Percentiles rank a stretch among this genome's conserved stretches.
Evolutionary conservation across 2,888 invertebrate genomes (phyloP).

Genomic region (Eudasyphora cyanicolor): DNA sequence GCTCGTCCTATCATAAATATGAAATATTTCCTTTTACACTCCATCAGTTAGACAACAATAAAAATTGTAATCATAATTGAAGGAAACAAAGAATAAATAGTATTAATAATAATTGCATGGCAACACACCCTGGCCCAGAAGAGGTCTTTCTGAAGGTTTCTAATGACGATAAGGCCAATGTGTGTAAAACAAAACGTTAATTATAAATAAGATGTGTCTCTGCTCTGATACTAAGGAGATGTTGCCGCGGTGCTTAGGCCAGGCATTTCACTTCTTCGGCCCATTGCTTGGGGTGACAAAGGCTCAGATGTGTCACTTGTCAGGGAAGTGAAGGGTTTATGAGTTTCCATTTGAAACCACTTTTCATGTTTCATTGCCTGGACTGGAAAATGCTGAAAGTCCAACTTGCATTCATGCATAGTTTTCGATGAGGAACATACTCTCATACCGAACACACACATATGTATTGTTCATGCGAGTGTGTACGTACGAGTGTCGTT

Average conservation of each 20-base stretch:
- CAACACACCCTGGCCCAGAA: background rate
- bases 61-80: background rate
- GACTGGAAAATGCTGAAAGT: background rate
- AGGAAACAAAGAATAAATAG: no score
- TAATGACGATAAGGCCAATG: constrained; percentile 40
- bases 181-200: constrained; percentile 66
- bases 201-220: constrained; percentile 48
- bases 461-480: background rate
- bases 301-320: constrained; percentile 59
- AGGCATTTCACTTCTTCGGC: background rate
- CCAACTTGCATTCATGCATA: background rate
- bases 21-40: constrained; percentile 43
- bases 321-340: constrained; percentile 60
- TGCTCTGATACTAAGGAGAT: no score
- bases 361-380: background rate
- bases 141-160: no score
- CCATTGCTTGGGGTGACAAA: background rate
- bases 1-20: constrained; percentile 55
- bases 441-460: no score
- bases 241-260: background rate
- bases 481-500: background rate
- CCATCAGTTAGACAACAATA: background rate
- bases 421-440: background rate
- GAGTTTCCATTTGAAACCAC: constrained; percentile 59
- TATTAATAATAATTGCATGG: no score